Base-by-base conservation (phyloP, 2,797 vertebrate species). In the Danio albolineatus region DNA sequence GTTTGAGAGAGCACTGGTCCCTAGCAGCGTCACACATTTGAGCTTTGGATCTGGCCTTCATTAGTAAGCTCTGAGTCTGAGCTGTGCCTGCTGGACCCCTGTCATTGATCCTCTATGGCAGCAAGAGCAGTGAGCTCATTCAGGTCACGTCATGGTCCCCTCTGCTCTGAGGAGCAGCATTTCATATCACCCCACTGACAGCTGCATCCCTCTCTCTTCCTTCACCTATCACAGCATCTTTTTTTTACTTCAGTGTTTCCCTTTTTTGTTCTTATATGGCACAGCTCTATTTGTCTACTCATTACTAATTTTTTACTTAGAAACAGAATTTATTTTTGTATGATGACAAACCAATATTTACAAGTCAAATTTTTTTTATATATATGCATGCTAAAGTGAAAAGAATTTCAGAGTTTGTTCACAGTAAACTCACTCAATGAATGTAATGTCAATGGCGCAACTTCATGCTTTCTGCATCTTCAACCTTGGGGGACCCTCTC, bases 51-150 rank as follows among this genome's bases (percentile, higher is more conserved):
- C 88, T 86, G 85, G 90, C 89, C 92, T 94, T 94, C 91, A 90
- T 94, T 94, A 94, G 90, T 85, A 79, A 69, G 72, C 44, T 28
- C 56, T 60, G 49, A 79, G 86, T 87, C 85, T 86, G 87, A 89
- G 86, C 89, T 89, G 86, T 92, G 90, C 90, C 86, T 77, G 80
- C 92, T 86, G 91, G 91, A 91, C 89, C 88, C 88, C 84, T 91
- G 91, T 88, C 91, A 93, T 92, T 93, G 92, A 94, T 93, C 91
- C 88, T 87, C 88, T 88, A 86, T 86, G 88, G 76, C 83, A 92
- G 91, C 60, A n/a, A 88, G 83, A 71, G 85, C 83, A 89, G 89
- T 80, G 88, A 88, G 88, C 81, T 85, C 78, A 86, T 90, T 92
- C 88, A 85, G 90, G 91, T 94, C 88, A 85, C 89, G 91, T 94